Percentiles rank a stretch among this genome's conserved stretches.
Conservation (phyloP, 2,888 invertebrate species). For the Sclerodermus sp. region DNA sequence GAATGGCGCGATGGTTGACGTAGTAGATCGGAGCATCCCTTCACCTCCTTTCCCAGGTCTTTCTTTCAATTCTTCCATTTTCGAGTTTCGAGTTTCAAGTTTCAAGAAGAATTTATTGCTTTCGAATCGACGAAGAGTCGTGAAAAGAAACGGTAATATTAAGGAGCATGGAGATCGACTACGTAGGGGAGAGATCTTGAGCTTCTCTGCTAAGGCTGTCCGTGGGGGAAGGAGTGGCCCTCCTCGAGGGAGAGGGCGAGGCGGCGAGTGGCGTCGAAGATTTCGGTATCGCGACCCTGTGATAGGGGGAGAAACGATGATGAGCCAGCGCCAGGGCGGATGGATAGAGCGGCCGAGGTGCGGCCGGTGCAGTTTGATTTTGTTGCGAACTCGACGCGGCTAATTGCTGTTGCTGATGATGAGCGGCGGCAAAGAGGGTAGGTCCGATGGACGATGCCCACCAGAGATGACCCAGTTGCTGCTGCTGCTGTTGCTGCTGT, state of each 20-base stretch:
- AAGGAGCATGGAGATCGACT: conserved; percentile 27
- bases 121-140: too few species aligned
- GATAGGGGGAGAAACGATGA: conserved; percentile 58
- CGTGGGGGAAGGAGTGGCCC: conserved; percentile 53
- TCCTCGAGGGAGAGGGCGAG: conserved; percentile 47
- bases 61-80: too few species aligned
- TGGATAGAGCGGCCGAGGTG: conserved; percentile 51
- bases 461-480: conserved; percentile 47
- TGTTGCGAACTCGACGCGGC: conserved; percentile 58
- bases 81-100: too few species aligned
- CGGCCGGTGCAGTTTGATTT: conserved; percentile 41
- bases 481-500: conserved; percentile 43
- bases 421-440: conserved; percentile 60
- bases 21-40: too few species aligned
- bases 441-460: conserved; percentile 54
- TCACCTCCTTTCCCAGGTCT: too few species aligned
- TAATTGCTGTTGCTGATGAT: conserved; percentile 64
- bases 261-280: conserved; percentile 45
- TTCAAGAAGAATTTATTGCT: too few species aligned
- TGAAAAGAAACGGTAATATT: too few species aligned
- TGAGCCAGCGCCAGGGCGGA: conserved; percentile 51
- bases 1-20: too few species aligned
- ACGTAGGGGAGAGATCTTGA: conserved; percentile 53
- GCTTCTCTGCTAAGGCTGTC: conserved; percentile 53
- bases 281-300: conserved; percentile 40